These are phyloP conservation scores for Mus caroli DNA, from an alignment of 2,797 vertebrate genomes.

Conservation along the genomic window DNA sequence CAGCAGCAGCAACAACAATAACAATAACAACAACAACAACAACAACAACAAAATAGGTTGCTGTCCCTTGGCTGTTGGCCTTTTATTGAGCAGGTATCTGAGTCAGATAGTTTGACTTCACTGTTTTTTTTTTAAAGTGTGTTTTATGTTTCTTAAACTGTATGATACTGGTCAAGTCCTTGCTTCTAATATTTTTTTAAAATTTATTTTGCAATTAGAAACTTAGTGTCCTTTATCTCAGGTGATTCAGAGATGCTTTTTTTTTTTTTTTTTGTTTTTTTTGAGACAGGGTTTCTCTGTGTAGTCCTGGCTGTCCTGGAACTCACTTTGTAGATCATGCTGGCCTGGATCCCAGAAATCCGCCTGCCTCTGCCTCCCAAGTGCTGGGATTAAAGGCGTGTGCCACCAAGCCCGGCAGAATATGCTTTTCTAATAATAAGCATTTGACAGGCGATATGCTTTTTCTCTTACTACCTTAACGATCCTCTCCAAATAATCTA, in stretches of 20 bases:
- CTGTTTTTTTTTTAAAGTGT: background rate
- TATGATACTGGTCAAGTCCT: background rate
- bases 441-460: background rate
- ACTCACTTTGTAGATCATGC: too few species aligned
- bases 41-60: too few species aligned
- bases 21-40: too few species aligned
- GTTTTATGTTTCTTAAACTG: background rate
- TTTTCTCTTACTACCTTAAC: background rate
- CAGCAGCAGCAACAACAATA: background rate
- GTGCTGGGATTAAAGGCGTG: too few species aligned
- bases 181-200: background rate
- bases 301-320: too few species aligned
- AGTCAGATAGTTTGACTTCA: background rate
- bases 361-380: too few species aligned
- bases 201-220: background rate
- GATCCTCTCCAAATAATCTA: background rate
- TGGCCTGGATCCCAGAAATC: too few species aligned
- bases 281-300: too few species aligned
- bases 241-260: background rate
- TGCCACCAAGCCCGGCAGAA: too few species aligned
- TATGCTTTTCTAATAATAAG: background rate
- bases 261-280: too few species aligned
- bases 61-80: background rate
- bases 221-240: background rate
- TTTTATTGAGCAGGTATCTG: background rate